phyloP scores from a whole-genome alignment of 2,888 invertebrate species.

The Mayetiola destructor region DNA sequence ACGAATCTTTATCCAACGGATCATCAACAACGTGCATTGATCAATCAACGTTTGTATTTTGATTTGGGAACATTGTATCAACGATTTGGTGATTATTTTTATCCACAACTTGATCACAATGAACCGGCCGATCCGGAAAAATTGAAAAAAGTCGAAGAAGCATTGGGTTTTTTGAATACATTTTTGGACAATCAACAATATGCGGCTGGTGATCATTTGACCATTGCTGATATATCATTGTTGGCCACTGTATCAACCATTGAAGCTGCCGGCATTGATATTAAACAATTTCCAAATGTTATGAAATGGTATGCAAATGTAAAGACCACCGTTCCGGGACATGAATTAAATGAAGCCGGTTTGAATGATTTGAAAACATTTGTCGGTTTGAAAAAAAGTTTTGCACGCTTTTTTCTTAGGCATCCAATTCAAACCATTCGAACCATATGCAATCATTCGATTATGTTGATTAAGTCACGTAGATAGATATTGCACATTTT shows the following conservation, averaged over 20 bases:
- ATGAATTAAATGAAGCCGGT: conserved; percentile 44
- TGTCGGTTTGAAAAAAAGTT: too few species aligned
- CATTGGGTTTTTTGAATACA: conserved; percentile 45
- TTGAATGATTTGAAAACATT: conserved; percentile 42
- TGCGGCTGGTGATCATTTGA: conserved; percentile 50
- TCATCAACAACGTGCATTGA: conserved; percentile 55
- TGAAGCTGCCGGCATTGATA: conserved; percentile 50
- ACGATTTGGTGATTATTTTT: conserved; percentile 54
- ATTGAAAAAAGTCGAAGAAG: conserved; percentile 46
- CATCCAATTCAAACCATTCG: too few species aligned
- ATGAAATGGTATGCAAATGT: conserved; percentile 46
- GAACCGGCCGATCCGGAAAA: conserved; percentile 51
- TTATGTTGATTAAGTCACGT: too few species aligned
- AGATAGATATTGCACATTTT: too few species aligned
- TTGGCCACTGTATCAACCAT: conserved; percentile 53
- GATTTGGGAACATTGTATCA: conserved; percentile 62
- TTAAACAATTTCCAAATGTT: conserved; percentile 54
- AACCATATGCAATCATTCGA: too few species aligned
- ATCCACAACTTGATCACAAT: conserved; percentile 47
- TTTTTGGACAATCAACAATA: conserved; percentile 50
- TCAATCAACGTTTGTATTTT: conserved; percentile 68
- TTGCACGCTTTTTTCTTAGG: too few species aligned
- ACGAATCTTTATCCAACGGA: conserved; percentile 61
- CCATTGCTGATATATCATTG: conserved; percentile 57
- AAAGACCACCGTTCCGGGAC: conserved; percentile 44